A percentile compares a stretch with the other conserved stretches of the same genome.
phyloP scores from a whole-genome alignment of 2,797 vertebrate genomes.

The Acanthornis magna region DNA sequence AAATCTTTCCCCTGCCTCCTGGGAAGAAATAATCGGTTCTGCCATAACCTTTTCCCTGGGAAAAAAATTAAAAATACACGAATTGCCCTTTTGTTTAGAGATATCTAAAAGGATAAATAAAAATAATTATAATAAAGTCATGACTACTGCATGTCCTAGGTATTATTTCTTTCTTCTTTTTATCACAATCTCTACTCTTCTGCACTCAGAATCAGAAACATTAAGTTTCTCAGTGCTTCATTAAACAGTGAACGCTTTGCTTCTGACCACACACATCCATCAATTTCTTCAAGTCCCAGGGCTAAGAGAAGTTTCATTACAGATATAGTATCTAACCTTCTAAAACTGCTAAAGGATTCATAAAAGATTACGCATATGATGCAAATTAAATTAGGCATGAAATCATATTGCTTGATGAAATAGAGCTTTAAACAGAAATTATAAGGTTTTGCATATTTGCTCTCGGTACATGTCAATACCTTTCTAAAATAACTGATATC shows the following conservation, averaged over 20 bases:
- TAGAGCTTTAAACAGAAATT: background rate
- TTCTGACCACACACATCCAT: background rate
- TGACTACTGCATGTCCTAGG: background rate
- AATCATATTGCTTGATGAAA: background rate
- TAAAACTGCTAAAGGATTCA: background rate
- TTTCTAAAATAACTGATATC: background rate
- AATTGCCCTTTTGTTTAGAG: background rate
- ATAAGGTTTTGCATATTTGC: background rate
- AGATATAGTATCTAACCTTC: background rate
- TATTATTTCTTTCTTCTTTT: background rate
- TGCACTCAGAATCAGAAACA: background rate
- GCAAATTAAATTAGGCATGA: background rate
- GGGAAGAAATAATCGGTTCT: background rate
- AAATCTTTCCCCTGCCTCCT: background rate
- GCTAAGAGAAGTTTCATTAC: background rate
- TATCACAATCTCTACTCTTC: background rate
- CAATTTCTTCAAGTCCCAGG: background rate
- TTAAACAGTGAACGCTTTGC: background rate
- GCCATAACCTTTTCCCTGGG: background rate
- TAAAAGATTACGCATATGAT: background rate
- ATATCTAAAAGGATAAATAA: background rate
- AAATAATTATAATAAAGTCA: background rate
- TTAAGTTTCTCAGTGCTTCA: background rate
- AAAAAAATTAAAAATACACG: background rate
- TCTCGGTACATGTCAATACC: background rate